Conservation (phyloP, 2,888 invertebrate species). For the Podotricha telesiphe region DNA sequence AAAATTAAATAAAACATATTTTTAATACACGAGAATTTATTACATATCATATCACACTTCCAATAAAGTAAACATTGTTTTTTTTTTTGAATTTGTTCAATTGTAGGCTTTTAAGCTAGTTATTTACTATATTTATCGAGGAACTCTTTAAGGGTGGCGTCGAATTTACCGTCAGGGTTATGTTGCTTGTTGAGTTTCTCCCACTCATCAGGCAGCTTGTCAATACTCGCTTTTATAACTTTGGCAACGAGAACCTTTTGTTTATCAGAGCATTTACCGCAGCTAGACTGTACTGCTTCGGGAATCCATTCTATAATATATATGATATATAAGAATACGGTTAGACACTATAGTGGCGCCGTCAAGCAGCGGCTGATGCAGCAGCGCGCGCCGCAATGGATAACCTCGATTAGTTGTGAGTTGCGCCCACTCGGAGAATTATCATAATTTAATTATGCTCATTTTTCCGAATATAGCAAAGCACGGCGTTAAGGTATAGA, state of each 20-base stretch:
- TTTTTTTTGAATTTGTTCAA: not conserved
- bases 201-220: constrained; percentile 85
- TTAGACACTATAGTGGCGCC: too few species aligned
- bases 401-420: too few species aligned
- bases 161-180: constrained; percentile 85
- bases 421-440: too few species aligned
- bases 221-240: constrained; percentile 84
- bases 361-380: too few species aligned
- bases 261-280: constrained; percentile 85
- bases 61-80: not conserved
- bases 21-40: constrained; percentile 5
- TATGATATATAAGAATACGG: too few species aligned
- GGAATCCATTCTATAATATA: constrained; percentile 55
- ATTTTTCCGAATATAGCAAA: too few species aligned
- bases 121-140: constrained; percentile 47
- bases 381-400: too few species aligned
- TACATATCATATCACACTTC: constrained; percentile 5
- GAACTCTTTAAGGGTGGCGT: constrained; percentile 77
- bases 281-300: constrained; percentile 62
- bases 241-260: constrained; percentile 81
- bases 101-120: not conserved
- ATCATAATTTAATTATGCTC: too few species aligned
- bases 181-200: constrained; percentile 82
- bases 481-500: too few species aligned
- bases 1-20: not conserved